Evolutionary conservation across 2,888 invertebrate genomes (phyloP), one percentile per base, ranked within the genome.

Genomic region (Drosophila atroscutellata): DNA sequence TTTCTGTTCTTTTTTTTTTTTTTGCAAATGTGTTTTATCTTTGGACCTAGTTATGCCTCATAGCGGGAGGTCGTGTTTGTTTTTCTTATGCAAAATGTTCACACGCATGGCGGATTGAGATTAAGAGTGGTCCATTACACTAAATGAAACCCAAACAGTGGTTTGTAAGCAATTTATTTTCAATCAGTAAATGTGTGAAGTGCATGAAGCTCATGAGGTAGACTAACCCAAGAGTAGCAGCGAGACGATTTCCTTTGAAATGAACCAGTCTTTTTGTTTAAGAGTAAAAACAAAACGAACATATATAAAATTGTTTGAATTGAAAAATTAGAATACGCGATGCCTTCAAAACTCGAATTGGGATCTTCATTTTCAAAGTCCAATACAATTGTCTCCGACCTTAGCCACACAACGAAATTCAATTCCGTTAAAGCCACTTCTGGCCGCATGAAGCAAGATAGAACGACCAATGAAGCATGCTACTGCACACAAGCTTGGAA

Each of bases 81-180:
- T 51, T 64, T 59, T 73, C 65, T 59, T 79, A 81, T 81, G 80
- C 75, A 80, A 81, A 83, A 80, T 73, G 73, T 62, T 73, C 47
- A 69, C 67, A 72, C 77, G 72, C 60, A 26, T 62, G 61, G 49
- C 63, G 54, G 34, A 73, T 77, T 64, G 58, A 77, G 77, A 77
- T 77, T 74, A 64, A 77, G 73, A 45, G 37, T 37, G 15, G 61
- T 54, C 32, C 55, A 76, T 76, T 76, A 58, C 42, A 30, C 15
- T 52, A 68, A 68, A 60, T 18, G 36, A 45, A 39, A 13, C 30
- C 51, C 56, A 39, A 39, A 34, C 34, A 60, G 52, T 18, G 68
- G 49, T 60, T 36, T 26, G 26, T 7, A 57, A 54, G 34, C 52
- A 32, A 54, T 67, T 68, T 39, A 42, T 37, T 50, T 72, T 56